Evolutionary conservation across 2,113 vertebrate genomes (phyloP).

Genomic region (Notechis scutatus): DNA sequence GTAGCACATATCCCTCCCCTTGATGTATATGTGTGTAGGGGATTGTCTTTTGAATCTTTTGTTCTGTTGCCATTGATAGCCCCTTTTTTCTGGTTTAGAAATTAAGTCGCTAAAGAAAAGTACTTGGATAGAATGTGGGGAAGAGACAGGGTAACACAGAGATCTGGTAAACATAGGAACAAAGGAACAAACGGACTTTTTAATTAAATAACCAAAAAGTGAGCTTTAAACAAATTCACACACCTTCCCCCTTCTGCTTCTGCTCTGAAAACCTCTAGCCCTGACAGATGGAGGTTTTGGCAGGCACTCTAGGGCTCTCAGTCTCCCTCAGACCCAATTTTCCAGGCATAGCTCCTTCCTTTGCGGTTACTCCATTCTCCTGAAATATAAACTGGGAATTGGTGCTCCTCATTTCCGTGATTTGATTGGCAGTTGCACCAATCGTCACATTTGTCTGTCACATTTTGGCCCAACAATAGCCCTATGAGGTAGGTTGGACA

Average conservation of each 20-base stretch:
- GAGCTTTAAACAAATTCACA: background rate
- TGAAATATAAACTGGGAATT: background rate
- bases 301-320: background rate
- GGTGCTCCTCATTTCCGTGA: background rate
- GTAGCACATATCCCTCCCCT: background rate
- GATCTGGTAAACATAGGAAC: background rate
- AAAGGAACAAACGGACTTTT: background rate
- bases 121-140: background rate
- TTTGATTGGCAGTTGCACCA: background rate
- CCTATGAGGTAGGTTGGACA: background rate
- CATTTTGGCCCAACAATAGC: background rate
- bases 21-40: no score
- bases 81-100: background rate
- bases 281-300: background rate
- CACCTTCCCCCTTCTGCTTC: background rate
- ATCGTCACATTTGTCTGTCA: background rate
- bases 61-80: background rate
- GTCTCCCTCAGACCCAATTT: background rate
- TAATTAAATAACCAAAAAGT: background rate
- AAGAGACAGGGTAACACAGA: background rate
- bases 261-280: background rate
- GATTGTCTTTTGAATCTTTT: background rate
- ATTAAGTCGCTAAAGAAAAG: background rate
- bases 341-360: background rate
- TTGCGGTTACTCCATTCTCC: background rate